A percentile compares a stretch with the other conserved stretches of the same genome.
phyloP scores from a whole-genome alignment of 2,797 vertebrate species.

The Lepilemur ruficaudatus region DNA sequence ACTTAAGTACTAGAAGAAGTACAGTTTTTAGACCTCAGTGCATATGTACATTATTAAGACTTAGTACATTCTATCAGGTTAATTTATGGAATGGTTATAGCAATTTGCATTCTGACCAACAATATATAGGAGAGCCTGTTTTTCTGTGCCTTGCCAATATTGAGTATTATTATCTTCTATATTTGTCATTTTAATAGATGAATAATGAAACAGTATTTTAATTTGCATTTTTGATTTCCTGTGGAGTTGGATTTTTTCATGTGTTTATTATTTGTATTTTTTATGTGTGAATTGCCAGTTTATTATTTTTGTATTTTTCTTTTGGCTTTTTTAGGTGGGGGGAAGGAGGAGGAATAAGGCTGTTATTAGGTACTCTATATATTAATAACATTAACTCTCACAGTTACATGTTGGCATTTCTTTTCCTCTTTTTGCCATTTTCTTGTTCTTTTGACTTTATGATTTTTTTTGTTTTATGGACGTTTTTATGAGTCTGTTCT shows the following conservation, averaged over 20 bases:
- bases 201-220: background rate
- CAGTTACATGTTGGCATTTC: background rate
- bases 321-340: background rate
- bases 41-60: background rate
- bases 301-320: background rate
- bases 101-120: background rate
- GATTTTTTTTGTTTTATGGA: background rate
- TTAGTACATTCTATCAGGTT: background rate
- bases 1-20: background rate
- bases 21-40: background rate
- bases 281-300: background rate
- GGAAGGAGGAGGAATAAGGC: background rate
- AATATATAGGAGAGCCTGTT: background rate
- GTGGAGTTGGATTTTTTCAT: background rate
- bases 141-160: background rate
- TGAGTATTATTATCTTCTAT: background rate
- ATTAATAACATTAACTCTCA: background rate
- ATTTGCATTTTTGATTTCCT: background rate
- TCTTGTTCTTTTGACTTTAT: conserved; percentile 15
- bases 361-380: background rate
- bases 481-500: background rate
- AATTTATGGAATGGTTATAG: background rate
- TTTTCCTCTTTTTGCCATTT: conserved; percentile 16
- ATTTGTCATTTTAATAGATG: conserved; percentile 26
- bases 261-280: background rate